Base-by-base conservation (phyloP, 2,113 vertebrate species). In the Sporophila hypoxantha region DNA sequence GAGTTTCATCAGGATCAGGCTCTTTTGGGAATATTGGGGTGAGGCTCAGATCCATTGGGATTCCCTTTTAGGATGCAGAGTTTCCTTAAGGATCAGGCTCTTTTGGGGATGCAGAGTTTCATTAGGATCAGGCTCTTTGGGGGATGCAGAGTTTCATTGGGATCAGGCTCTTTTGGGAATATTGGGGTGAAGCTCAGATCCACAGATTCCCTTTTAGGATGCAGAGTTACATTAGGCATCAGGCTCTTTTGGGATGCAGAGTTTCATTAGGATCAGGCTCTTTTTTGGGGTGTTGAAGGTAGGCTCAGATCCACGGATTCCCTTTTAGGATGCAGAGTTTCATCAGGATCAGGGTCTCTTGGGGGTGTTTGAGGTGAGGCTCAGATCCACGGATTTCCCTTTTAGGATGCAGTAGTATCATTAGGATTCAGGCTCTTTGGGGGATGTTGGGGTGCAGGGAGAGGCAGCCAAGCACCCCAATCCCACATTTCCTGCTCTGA, bases 371-470 rank as follows among this genome's bases (percentile, higher is more conserved):
- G 4, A 2, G 23, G 10, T 4, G 59, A 73, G 62, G 47, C 5
- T 12, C 42, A 17, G 37, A 29, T 18, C 87, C 5, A 0, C 13
- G 55, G 55, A 41, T 56, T 56, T 74, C 55, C 68, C 34, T 9
- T 3, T 8, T 4, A 5, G 50, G 68, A 13, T 46, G 3, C 11
- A 29, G 71, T n/a, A 18, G 3, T 4, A 52, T 8, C 5, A 0
- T 39, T 61, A 9, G 66, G 41, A 22, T 17, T 17, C 42, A 30
- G 44, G 36, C 21, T 49, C 13, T 0, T 36, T 47, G 25, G 19
- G 55, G 46, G 69, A 1, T 15, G 29, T 23, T 2, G 21, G 53
- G 59, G 12, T 25, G 69, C 42, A 34, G 50, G 50, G 20, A 57
- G 50, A 47, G 22, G 26, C 67, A 44, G 39, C 41, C 46, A 2